Base-by-base conservation (phyloP, 2,797 vertebrate genomes). In the Acanthurus leucopareius region DNA sequence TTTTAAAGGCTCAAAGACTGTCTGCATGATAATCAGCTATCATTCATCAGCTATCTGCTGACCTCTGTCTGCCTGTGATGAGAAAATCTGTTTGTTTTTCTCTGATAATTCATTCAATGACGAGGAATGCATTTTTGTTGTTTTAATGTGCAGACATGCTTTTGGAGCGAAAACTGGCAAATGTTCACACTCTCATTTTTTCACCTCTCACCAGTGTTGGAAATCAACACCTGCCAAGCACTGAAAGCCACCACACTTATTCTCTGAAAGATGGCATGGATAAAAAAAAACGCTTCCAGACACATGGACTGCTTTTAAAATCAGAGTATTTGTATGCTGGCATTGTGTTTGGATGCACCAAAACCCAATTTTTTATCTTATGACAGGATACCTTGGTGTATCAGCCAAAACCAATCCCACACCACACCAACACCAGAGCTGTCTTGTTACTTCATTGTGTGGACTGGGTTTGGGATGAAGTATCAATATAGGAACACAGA, bases 221-320 rank as follows among this genome's bases (percentile, higher is more conserved):
- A 82, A 72, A 72, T 75, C 35, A 80, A 71, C 57, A 82, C 78
- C 61, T 82, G 79, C 76, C 82, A 84, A 63, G 54, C 59, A 20
- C 70, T 76, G 68, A 80, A 57, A 82, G 72, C 77, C 38, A 15
- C 72, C 14, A 22, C 40, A 82, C 40, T 83, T 77, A 78, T 40
- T 57, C 49, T 75, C 60, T 44, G 70, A 75, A 35, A 81, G 73
- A 74, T 53, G 73, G 48, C 60, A 79, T 62, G 80, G 61, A 84
- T 56, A 35, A 64, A 60, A 64, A 60, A 52, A 71, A 60, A 10
- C 6, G 16, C 10, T 76, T 48, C 61, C 68, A 75, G 42, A 67
- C 44, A 13, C 51, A 42, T 28, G 40, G 4, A 10, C 53, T 20
- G 13, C 20, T 71, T 61, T 64, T 17, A 73, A 60, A 77, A 79